A percentile compares a stretch with the other conserved stretches of the same genome.
Conservation (phyloP, 2,888 invertebrate species). For the Polia nebulosa region DNA sequence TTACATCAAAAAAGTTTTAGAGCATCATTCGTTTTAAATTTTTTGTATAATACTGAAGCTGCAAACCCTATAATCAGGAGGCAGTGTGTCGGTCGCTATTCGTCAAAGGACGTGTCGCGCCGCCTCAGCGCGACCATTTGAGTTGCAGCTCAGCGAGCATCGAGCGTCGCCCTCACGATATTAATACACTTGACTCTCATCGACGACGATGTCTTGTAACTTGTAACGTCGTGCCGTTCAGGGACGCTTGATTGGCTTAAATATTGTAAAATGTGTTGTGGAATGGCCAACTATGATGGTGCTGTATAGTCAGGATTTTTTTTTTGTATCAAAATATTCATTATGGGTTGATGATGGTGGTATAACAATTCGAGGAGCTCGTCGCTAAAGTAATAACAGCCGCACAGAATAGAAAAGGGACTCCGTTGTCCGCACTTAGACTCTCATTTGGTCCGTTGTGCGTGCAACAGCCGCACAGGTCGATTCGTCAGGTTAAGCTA, state of each 20-base stretch:
- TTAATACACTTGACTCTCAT: constrained; percentile 16
- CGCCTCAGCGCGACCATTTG: constrained; percentile 53
- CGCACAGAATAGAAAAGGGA: no score
- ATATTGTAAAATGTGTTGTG: not conserved
- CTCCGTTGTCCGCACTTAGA: no score
- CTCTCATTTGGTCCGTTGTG: no score
- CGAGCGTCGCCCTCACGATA: constrained; percentile 17
- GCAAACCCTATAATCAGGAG: constrained; percentile 29
- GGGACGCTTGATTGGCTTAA: not conserved
- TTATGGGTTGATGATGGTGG: not conserved
- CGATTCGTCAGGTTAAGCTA: no score
- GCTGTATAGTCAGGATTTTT: not conserved
- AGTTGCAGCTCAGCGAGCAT: constrained; percentile 49
- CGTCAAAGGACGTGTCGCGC: constrained; percentile 51
- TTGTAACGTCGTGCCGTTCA: no score
- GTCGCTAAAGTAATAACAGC: no score
- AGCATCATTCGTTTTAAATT: not conserved
- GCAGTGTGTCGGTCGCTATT: constrained; percentile 10
- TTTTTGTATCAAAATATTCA: not conserved
- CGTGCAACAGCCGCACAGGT: no score
- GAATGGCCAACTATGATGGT: not conserved
- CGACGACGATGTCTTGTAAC: not conserved
- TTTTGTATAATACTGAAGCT: not conserved
- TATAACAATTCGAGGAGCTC: no score
- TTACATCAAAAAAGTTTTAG: no score